Evolutionary conservation across 2,888 invertebrate species (phyloP).

Genomic region (Pherbina coryleti): DNA sequence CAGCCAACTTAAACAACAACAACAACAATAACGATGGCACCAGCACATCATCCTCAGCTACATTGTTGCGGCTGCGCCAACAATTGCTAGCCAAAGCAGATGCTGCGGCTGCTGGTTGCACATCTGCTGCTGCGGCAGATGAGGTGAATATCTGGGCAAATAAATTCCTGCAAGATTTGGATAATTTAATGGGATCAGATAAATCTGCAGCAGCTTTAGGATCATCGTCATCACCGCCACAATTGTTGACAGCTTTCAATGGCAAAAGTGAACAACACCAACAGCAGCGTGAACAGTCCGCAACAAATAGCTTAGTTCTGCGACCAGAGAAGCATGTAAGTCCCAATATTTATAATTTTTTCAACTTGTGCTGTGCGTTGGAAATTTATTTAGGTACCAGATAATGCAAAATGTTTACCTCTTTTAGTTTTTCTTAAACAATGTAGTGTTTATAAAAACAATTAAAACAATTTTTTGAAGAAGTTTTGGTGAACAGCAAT

Average conservation of each 20-base stretch:
- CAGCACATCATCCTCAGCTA: slow-evolving; percentile 43
- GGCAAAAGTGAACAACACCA: slow-evolving; percentile 44
- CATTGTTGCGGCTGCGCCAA: slow-evolving; percentile 49
- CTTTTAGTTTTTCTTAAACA: too few species aligned
- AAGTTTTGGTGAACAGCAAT: too few species aligned
- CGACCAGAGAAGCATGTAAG: slow-evolving; percentile 70
- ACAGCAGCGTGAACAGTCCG: slow-evolving; percentile 41
- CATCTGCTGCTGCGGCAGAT: slow-evolving; percentile 53
- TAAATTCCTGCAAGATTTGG: slow-evolving; percentile 69
- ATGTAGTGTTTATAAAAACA: too few species aligned
- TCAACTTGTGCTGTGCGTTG: too few species aligned
- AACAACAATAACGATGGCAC: slow-evolving; percentile 33
- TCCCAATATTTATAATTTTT: slow-evolving; percentile 32
- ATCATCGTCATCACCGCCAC: slow-evolving; percentile 55
- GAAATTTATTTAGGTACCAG: too few species aligned
- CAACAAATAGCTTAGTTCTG: slow-evolving; percentile 61
- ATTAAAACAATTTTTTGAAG: too few species aligned
- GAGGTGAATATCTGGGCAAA: slow-evolving; percentile 69
- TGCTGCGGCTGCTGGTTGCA: slow-evolving; percentile 43
- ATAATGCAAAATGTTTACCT: too few species aligned
- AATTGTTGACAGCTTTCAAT: slow-evolving; percentile 61
- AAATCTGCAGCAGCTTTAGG: slow-evolving; percentile 53
- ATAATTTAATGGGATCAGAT: slow-evolving; percentile 68
- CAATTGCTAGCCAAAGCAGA: slow-evolving; percentile 41
- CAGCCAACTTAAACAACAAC: slow-evolving; percentile 29